Percentiles rank a stretch among this genome's conserved stretches.
Conservation (phyloP, 1,140 invertebrate species). For the Procambarus virginalis region DNA sequence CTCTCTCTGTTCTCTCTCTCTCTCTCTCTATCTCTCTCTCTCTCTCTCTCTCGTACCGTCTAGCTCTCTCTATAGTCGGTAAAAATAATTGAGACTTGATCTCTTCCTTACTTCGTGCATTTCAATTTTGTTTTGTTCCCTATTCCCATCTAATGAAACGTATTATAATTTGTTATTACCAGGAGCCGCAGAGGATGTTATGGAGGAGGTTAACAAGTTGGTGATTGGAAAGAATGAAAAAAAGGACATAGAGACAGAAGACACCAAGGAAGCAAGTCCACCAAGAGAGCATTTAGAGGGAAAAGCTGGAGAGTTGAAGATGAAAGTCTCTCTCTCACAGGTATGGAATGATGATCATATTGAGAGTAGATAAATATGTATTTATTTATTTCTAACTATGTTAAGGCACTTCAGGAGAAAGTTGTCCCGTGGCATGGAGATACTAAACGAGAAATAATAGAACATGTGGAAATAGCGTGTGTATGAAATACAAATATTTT, state of each 20-base stretch:
- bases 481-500: too few relatives aligned
- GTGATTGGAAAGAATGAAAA: background rate
- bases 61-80: too few relatives aligned
- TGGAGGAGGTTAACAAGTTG: background rate
- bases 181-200: background rate
- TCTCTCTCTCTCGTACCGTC: too few relatives aligned
- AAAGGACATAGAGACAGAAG: slow-evolving; percentile 20
- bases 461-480: too few relatives aligned
- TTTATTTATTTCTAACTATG: too few relatives aligned
- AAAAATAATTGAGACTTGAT: too few relatives aligned
- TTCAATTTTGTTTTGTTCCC: background rate
- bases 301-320: slow-evolving; percentile 1
- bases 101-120: too few relatives aligned
- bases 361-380: background rate
- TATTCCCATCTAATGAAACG: background rate
- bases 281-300: background rate
- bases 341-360: background rate
- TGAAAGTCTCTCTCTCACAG: background rate
- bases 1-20: too few relatives aligned
- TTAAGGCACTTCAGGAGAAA: too few relatives aligned
- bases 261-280: background rate
- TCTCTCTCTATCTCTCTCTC: too few relatives aligned
- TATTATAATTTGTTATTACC: background rate
- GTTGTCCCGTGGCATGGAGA: too few relatives aligned
- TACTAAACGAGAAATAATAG: too few relatives aligned